phyloP scores from a whole-genome alignment of 2,113 vertebrate genomes.

The Chaetops frenatus region DNA sequence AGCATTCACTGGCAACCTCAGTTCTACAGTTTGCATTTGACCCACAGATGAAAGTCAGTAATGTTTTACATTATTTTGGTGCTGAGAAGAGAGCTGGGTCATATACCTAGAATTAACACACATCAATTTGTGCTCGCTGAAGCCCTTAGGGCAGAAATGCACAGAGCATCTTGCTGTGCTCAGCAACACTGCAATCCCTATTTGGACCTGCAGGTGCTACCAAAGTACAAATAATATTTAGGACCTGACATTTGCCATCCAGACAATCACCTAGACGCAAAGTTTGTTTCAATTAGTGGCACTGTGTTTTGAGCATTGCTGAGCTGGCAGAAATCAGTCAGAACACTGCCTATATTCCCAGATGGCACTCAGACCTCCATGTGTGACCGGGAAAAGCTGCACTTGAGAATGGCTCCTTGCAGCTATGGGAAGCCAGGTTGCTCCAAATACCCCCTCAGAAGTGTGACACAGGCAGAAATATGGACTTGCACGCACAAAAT shows the following conservation, averaged over 20 bases:
- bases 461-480: not conserved
- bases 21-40: not conserved
- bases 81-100: not conserved
- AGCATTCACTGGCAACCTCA: not conserved
- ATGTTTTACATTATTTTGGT: not conserved
- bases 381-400: not conserved
- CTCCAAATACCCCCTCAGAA: not conserved
- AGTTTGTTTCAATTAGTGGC: not conserved
- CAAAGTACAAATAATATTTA: not conserved
- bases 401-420: not conserved
- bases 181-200: not conserved
- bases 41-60: not conserved
- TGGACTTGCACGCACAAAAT: not conserved
- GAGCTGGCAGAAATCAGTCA: not conserved
- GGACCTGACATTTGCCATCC: not conserved
- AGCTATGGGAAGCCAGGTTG: not conserved
- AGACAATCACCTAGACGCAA: not conserved
- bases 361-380: not conserved
- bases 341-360: not conserved
- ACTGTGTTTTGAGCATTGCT: not conserved
- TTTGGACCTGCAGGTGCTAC: slow-evolving; percentile 5
- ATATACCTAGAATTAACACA: not conserved
- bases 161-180: not conserved
- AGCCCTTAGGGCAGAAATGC: not conserved
- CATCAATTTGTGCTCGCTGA: not conserved